Conservation (phyloP, 2,797 vertebrate genomes). For the Nothura maculosa region DNA sequence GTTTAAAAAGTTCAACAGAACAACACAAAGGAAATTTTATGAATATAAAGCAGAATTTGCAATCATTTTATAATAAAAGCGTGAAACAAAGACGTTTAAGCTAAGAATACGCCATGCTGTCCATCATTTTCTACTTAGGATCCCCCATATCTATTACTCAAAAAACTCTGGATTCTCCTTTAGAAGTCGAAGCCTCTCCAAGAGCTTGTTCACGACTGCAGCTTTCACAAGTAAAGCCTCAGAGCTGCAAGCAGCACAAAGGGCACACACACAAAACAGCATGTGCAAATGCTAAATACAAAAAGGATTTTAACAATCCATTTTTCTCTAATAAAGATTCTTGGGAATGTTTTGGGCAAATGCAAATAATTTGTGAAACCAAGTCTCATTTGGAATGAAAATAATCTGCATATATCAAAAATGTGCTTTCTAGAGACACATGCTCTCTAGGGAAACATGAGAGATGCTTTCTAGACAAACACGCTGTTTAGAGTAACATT, state of each 20-base stretch:
- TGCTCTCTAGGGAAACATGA: too few relatives aligned
- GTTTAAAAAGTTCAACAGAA: neutral
- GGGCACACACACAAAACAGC: neutral
- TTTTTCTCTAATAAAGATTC: neutral
- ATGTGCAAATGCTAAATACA: neutral
- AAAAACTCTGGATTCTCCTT: neutral
- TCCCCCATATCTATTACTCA: neutral
- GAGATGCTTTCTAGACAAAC: too few relatives aligned
- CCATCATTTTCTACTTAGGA: fast-evolving
- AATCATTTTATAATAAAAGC: neutral
- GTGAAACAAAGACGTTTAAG: neutral
- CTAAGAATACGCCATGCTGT: neutral
- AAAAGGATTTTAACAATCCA: neutral
- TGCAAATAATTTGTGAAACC: neutral
- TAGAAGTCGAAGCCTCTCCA: neutral
- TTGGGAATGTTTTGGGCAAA: neutral
- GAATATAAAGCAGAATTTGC: neutral
- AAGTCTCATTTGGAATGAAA: neutral
- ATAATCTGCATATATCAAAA: neutral
- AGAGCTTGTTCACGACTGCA: neutral
- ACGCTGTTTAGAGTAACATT: neutral
- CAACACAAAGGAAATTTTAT: neutral
- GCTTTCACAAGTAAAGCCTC: neutral
- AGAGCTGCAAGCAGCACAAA: neutral
- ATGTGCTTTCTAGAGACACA: neutral